phyloP scores from a whole-genome alignment of 2,888 invertebrate species.

The Nephrotoma appendiculata region DNA sequence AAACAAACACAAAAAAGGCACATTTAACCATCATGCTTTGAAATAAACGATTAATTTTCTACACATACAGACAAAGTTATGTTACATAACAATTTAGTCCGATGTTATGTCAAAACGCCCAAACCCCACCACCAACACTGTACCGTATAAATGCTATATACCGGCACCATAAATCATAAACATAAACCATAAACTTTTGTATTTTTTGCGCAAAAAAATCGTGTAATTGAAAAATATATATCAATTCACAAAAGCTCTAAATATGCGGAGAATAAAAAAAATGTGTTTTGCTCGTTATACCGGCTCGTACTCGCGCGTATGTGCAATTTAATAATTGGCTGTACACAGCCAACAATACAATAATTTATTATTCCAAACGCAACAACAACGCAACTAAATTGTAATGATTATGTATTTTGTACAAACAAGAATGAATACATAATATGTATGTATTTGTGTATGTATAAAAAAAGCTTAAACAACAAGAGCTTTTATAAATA shows the following conservation, averaged over 20 bases:
- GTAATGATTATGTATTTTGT: too few species aligned
- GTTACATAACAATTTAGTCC: not conserved
- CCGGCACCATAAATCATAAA: not conserved
- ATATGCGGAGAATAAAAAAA: not conserved
- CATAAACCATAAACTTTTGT: not conserved
- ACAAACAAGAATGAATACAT: not conserved
- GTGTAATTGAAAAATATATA: not conserved
- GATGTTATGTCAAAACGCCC: not conserved
- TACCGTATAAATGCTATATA: not conserved
- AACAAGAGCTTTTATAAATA: not conserved
- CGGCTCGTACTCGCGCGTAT: not conserved
- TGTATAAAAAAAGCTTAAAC: not conserved
- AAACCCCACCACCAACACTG: not conserved
- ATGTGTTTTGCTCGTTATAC: not conserved
- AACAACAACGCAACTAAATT: not conserved
- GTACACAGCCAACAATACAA: not conserved
- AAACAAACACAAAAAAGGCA: too few species aligned
- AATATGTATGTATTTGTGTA: not conserved
- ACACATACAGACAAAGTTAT: not conserved
- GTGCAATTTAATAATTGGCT: not conserved
- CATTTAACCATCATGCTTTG: too few species aligned
- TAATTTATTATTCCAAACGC: not conserved
- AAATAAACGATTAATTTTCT: not conserved
- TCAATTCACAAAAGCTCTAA: not conserved
- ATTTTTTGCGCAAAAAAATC: not conserved